Evolutionary conservation across 2,888 invertebrate genomes (phyloP), one percentile per base, ranked within the genome.

Genomic region (Drosophila algonquin): DNA sequence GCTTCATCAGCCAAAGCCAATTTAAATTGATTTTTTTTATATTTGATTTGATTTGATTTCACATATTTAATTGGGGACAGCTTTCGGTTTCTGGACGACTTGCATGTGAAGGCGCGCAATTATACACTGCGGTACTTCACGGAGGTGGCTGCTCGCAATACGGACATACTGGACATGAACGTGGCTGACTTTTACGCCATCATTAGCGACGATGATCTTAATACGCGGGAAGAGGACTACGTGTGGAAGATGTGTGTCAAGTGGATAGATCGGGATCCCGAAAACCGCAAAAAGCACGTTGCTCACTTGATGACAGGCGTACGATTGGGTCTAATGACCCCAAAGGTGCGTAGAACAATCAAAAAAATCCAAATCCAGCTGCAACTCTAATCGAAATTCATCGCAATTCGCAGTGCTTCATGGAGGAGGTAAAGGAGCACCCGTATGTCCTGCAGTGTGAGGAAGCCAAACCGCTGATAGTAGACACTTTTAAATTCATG

Each of bases 391-490:
- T 51, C 45, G 45, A 51, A 74, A 45, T 16, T 14, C 27, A 12
- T 24, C 18, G 12, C 35, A 35, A 7, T 59, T 80, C 89, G n/a
- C 94, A 97, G 93, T 98, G 96, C 91, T 98, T 98, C 91, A 94
- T 98, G 91, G 98, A 98, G 91, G 95, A 96, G 89, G 97, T 97
- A 0, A 97, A 97, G 91, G 96, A 96, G 76, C 97, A 98, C 91
- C 95, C 95, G 0, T 98, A 96, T 91, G 97, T 98, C 0, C 94
- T 95, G 12, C 95, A 95, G 57, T 96, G 96, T 89, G 96, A 97
- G 76, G 95, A 95, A 10, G 97, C 98, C 79, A 94, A 96, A 16
- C 97, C 98, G 0, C 95, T 98, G 75, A 96, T 98, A 74, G 97
- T 98, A 44, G 97, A 98, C 91, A 97, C 98, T 0, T 93, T 98